Percentiles rank a stretch among this genome's conserved stretches.
These are phyloP conservation scores for Julus scandinavius DNA, from an alignment of 2,888 invertebrate species.

Conservation along the genomic window DNA sequence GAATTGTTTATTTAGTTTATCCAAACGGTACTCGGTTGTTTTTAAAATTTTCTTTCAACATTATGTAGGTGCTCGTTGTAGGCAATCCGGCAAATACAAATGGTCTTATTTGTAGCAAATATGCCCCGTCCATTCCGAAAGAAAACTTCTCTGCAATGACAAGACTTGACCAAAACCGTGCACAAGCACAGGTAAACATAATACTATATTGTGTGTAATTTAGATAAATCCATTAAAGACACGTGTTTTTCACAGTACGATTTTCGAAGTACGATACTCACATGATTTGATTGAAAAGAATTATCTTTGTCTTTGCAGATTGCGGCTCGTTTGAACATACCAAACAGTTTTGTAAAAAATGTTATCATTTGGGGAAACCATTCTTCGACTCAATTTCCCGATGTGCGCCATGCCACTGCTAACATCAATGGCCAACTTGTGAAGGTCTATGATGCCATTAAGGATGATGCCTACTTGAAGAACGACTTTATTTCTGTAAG, in stretches of 20 bases:
- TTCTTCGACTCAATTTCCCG: constrained; percentile 98
- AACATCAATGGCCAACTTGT: constrained; percentile 72
- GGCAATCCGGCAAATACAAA: constrained; percentile 99
- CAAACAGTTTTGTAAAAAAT: constrained; percentile 82
- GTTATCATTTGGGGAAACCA: constrained; percentile 99
- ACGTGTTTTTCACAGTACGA: too few species aligned
- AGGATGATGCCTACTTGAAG: constrained; percentile 84
- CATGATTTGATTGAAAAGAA: too few species aligned
- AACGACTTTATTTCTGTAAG: constrained; percentile 79
- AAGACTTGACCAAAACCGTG: constrained; percentile 96
- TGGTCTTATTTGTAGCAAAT: constrained; percentile 93
- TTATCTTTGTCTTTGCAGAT: too few species aligned
- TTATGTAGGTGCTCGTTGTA: constrained; percentile 77
- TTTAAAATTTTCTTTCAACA: background rate
- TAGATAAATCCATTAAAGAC: too few species aligned
- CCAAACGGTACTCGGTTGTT: too few species aligned
- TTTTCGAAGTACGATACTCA: too few species aligned
- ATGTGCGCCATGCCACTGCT: constrained; percentile 78
- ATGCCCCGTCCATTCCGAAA: constrained; percentile 94
- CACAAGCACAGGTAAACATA: constrained; percentile 79
- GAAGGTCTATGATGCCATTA: constrained; percentile 77
- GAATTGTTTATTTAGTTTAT: too few species aligned
- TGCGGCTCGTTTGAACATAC: constrained; percentile 67
- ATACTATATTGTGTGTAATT: too few species aligned
- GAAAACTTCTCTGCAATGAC: constrained; percentile 99